Conservation (phyloP, 2,888 invertebrate genomes). For the Smittia sp. region DNA sequence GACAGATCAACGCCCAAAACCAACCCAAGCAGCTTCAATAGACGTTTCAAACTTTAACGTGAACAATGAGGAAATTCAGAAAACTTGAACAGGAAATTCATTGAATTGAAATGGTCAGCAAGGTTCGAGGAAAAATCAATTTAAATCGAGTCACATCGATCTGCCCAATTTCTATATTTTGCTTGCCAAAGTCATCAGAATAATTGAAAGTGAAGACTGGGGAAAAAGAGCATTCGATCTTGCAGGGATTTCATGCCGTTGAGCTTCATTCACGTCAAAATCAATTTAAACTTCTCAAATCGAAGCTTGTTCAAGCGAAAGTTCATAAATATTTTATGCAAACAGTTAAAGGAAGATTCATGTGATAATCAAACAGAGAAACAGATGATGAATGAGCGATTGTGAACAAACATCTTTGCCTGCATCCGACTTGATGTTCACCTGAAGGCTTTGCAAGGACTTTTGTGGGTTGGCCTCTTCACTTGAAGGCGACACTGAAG, state of each 20-base stretch:
- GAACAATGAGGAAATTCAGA: not conserved
- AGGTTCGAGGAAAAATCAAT: not conserved
- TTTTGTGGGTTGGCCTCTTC: not conserved
- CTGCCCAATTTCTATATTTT: not conserved
- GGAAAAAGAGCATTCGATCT: not conserved
- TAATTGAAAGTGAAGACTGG: not conserved
- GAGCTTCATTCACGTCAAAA: slow-evolving; percentile 5
- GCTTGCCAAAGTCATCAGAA: not conserved
- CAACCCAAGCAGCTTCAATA: not conserved
- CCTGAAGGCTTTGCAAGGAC: not conserved
- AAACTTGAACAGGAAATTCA: not conserved
- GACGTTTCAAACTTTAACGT: not conserved
- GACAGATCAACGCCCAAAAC: not conserved
- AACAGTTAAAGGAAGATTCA: not conserved
- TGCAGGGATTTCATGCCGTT: not conserved
- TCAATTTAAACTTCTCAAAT: not conserved
- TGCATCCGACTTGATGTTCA: slow-evolving; percentile 17
- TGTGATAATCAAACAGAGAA: slow-evolving; percentile 34
- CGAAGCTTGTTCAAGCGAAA: slow-evolving; percentile 16
- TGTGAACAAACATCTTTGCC: not conserved
- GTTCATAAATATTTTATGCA: slow-evolving; percentile 37
- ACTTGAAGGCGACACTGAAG: not conserved
- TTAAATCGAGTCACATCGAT: not conserved
- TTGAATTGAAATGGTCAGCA: no score
- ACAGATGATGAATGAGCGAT: slow-evolving; percentile 14